A percentile compares a stretch with the other conserved stretches of the same genome.
phyloP scores from a whole-genome alignment of 37 sponge, comb jelly and placozoan genomes.

The Ianthella basta region DNA sequence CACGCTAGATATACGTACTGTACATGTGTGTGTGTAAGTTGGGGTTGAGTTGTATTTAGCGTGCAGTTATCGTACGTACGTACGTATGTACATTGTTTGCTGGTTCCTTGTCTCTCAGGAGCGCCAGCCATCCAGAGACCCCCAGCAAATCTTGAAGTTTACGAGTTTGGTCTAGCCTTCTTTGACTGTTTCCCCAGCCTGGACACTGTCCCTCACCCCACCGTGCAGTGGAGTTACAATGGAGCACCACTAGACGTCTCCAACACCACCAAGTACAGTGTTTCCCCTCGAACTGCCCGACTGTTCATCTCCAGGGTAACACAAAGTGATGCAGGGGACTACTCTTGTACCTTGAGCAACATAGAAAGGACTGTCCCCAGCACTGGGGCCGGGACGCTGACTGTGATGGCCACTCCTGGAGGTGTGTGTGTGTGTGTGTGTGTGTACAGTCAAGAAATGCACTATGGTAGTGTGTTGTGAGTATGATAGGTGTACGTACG shows the following conservation, averaged over 20 bases:
- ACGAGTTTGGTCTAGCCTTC: not conserved
- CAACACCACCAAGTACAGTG: not conserved
- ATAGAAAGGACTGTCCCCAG: not conserved
- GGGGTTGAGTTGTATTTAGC: too few relatives aligned
- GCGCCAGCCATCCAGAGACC: not conserved
- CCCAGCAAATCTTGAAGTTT: not conserved
- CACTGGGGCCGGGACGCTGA: not conserved
- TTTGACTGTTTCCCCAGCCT: constrained; percentile 4
- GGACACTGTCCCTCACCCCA: constrained; percentile 7
- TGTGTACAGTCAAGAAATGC: too few relatives aligned
- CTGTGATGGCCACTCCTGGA: not conserved
- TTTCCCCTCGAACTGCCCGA: not conserved
- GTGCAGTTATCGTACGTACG: too few relatives aligned
- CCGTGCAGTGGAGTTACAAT: not conserved
- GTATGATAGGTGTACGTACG: too few relatives aligned
- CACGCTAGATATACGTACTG: too few relatives aligned
- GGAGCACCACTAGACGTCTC: not conserved
- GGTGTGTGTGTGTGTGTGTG: constrained; percentile 11
- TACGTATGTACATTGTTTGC: too few relatives aligned
- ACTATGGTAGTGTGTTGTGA: too few relatives aligned
- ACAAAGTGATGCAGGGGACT: not conserved
- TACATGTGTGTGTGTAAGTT: too few relatives aligned
- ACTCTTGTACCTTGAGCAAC: constrained; percentile 4
- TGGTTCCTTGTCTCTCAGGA: not conserved
- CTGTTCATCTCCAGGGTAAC: constrained; percentile 16